These are phyloP conservation scores for Torymus auratus DNA, from an alignment of 2,888 invertebrate genomes.

Conservation along the genomic window DNA sequence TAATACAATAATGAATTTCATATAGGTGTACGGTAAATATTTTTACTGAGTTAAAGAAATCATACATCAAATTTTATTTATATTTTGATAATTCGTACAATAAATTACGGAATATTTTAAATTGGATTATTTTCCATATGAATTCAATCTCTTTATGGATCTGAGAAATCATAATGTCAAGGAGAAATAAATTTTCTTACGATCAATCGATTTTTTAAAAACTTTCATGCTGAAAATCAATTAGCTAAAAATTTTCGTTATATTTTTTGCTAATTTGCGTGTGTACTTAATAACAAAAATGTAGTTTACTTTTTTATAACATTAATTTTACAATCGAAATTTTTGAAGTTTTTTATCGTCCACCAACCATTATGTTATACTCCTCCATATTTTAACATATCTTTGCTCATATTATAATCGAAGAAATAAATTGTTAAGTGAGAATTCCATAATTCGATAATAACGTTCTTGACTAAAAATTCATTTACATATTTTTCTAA, in stretches of 20 bases:
- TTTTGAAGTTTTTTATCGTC: conserved; percentile 19
- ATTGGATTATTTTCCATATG: not conserved
- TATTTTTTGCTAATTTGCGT: too few species aligned
- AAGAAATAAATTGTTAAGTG: too few species aligned
- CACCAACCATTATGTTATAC: not conserved
- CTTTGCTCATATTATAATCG: not conserved
- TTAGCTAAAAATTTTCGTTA: not conserved
- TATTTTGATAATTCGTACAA: conserved; percentile 19
- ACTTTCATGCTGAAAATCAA: conserved; percentile 38
- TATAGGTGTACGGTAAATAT: conserved; percentile 6
- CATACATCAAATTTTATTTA: conserved; percentile 30
- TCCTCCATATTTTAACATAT: conserved; percentile 5
- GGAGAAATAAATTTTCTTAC: conserved; percentile 10
- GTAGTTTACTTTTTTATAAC: too few species aligned
- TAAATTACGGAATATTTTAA: not conserved
- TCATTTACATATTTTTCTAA: too few species aligned
- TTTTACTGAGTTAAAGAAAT: not conserved
- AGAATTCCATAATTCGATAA: too few species aligned
- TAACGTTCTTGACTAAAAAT: too few species aligned
- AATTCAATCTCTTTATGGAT: not conserved
- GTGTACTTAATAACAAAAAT: too few species aligned
- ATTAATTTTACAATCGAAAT: too few species aligned
- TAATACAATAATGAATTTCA: conserved; percentile 24
- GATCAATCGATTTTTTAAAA: not conserved
- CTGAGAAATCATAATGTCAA: conserved; percentile 1